Conservation (phyloP, 2,113 vertebrate species). For the Piprites chloris region DNA sequence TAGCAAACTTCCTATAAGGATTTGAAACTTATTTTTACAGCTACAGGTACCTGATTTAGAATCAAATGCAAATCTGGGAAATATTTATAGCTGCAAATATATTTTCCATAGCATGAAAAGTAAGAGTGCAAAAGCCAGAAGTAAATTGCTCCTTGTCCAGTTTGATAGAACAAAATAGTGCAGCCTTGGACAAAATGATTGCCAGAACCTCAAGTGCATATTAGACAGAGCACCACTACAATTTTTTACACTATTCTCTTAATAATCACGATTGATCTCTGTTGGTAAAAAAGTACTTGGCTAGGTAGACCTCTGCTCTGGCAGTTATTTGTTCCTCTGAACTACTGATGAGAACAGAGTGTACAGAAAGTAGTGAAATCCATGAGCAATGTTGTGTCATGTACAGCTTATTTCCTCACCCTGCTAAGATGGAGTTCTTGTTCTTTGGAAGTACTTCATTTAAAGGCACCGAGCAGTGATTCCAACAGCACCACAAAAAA, state of each 20-base stretch:
- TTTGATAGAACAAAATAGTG: background rate
- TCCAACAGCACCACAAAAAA: slow-evolving; percentile 27
- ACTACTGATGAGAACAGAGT: background rate
- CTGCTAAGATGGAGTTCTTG: background rate
- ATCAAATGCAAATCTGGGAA: background rate
- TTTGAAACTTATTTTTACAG: background rate
- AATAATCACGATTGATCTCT: background rate
- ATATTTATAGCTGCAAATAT: background rate
- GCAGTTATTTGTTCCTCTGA: background rate
- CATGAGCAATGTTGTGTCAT: background rate
- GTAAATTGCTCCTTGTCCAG: background rate
- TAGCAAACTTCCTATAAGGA: background rate
- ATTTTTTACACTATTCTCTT: background rate
- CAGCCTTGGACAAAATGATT: background rate
- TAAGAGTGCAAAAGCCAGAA: background rate
- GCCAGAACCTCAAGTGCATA: background rate
- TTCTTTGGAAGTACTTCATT: background rate
- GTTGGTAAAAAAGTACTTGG: background rate
- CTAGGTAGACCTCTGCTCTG: background rate
- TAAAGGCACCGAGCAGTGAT: background rate
- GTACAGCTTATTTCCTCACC: background rate
- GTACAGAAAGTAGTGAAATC: background rate
- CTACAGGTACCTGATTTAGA: background rate
- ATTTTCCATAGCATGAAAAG: background rate
- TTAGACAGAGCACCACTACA: background rate